Base-by-base conservation (phyloP, 2,888 invertebrate species). In the Hypselothyrea guttata region DNA sequence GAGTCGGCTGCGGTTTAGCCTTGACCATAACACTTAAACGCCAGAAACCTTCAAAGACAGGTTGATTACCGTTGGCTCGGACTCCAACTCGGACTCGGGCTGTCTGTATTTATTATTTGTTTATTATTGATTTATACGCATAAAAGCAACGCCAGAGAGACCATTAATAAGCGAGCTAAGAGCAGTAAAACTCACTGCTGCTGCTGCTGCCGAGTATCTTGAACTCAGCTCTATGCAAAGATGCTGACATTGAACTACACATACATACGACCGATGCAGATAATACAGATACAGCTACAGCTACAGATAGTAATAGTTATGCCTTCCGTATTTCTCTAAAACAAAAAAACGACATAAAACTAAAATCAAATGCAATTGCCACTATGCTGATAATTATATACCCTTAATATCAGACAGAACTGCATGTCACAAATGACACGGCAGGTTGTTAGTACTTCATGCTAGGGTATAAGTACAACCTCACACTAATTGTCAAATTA, bases 1-100 rank as follows among this genome's bases (percentile, higher is more conserved):
- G 53, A 49, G 46, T 55, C 42, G 56, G 47, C 11, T 1, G 38
- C 5, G 45, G 28, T 47, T 12, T 55, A 55, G 53, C 84, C 84
- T 84, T 84, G 84, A 86, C 84, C 84, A 86, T 84, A 82, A 84
- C 86, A 78, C 79, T 82, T 69, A 71, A 73, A 68, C 60, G 66
- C 48, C 54, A 61, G 68, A 61, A 82, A 55, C 84, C 84, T 86
- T 84, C 66, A 68, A 71, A 84, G 77, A 84, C 77, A 59, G 63
- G 66, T 68, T 81, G 81, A 67, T 81, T 65, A 69, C 75, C 75
- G 76, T 75, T 77, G 73, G 60, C 67, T 67, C n/a, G n/a, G 34
- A 15, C 37, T 33, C 51, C 40, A 51, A 34, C 40, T 40, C n/a
- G n/a, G n/a, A 22, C 56, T 57, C 59, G 34, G 47, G 30, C 51